A percentile compares a stretch with the other conserved stretches of the same genome.
Conservation (phyloP, 2,797 vertebrate genomes). For the Podarcis lilfordi region DNA sequence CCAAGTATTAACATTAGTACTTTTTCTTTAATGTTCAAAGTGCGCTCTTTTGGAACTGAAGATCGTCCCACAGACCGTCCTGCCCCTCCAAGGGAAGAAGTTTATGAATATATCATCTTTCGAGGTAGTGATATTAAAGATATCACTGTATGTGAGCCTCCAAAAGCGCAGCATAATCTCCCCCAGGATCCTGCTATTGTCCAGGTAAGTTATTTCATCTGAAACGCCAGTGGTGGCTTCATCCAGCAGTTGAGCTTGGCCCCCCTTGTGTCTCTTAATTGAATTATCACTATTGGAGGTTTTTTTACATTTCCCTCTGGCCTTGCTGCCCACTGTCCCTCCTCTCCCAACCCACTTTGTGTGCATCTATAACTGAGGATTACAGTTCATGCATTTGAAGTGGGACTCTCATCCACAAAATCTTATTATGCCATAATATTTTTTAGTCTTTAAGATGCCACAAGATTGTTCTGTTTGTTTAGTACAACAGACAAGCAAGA, state of each 20-base stretch:
- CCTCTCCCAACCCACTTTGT: background rate
- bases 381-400: background rate
- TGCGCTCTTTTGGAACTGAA: conserved; percentile 96
- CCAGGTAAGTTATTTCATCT: conserved; percentile 80
- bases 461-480: background rate
- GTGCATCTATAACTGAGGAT: background rate
- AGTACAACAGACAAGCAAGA: background rate
- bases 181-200: conserved; percentile 95
- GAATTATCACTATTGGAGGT: background rate
- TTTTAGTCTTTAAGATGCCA: background rate
- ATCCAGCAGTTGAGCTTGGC: background rate
- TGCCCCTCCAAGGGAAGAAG: conserved; percentile 88
- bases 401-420: background rate
- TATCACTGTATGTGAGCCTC: conserved; percentile 91
- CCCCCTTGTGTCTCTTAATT: background rate
- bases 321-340: background rate
- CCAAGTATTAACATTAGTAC: background rate
- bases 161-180: conserved; percentile 88
- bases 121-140: conserved; percentile 97
- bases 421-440: background rate
- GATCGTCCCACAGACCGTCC: conserved; percentile 93
- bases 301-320: background rate
- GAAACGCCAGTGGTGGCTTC: background rate
- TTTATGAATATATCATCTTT: conserved; percentile 98
- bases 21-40: conserved; percentile 70